A percentile compares a stretch with the other conserved stretches of the same genome.
Evolutionary conservation across 2,888 invertebrate species (phyloP).

Genomic region (Hesperia comma): DNA sequence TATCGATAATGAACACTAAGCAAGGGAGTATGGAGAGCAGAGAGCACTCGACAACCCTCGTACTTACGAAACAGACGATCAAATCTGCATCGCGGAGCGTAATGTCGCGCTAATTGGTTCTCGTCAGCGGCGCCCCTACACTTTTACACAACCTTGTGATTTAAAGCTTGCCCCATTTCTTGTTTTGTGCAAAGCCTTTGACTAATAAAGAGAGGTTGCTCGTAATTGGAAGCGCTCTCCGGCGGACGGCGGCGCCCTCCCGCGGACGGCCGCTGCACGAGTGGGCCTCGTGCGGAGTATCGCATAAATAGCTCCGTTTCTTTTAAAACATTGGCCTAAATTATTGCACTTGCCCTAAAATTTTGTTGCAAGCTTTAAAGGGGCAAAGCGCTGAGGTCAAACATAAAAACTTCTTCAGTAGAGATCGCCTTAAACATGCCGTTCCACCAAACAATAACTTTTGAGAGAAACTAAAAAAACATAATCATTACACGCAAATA

Average conservation of each 20-base stretch:
- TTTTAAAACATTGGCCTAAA: slow-evolving; percentile 16
- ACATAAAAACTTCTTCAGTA: too few species aligned
- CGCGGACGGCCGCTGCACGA: slow-evolving; percentile 15
- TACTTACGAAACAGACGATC: neutral
- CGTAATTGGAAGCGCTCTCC: slow-evolving; percentile 29
- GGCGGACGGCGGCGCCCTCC: slow-evolving; percentile 13
- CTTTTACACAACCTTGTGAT: slow-evolving; percentile 20
- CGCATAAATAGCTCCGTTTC: slow-evolving; percentile 23
- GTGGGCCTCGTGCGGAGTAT: slow-evolving; percentile 18
- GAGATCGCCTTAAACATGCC: too few species aligned
- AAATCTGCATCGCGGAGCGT: neutral
- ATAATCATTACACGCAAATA: too few species aligned
- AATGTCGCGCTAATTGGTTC: slow-evolving; percentile 17
- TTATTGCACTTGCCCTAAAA: slow-evolving; percentile 8
- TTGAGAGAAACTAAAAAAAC: too few species aligned
- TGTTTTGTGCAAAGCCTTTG: slow-evolving; percentile 30
- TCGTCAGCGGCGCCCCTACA: neutral
- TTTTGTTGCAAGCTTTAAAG: neutral
- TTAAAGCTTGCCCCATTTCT: slow-evolving; percentile 23
- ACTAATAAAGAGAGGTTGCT: slow-evolving; percentile 28
- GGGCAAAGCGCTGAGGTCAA: too few species aligned
- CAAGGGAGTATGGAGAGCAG: neutral
- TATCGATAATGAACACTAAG: too few species aligned
- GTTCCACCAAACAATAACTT: too few species aligned
- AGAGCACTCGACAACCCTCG: too few species aligned